Base-by-base conservation (phyloP, 1,140 invertebrate species). In the Drosophila truncata region DNA sequence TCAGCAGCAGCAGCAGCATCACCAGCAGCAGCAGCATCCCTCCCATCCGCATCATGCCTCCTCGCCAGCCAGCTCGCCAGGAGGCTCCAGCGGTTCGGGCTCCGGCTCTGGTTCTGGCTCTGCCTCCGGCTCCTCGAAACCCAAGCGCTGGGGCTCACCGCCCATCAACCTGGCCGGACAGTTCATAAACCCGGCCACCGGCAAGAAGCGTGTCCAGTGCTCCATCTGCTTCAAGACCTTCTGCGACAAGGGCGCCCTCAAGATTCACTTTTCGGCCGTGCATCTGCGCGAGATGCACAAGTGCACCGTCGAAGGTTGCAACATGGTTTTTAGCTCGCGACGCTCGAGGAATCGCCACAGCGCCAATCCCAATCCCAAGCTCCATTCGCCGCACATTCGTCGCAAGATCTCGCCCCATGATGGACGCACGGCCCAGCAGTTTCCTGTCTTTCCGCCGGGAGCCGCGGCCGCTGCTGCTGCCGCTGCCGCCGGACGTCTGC, bases 201-300 rank as follows among this genome's bases (percentile, higher is more conserved):
- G 97, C 18, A 99, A 99, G 94, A 99, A 99, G 92, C 95, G 99
- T 80, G 99, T 99, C 47, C 97, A 99, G 93, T 99, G 99, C 94
- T 98, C 98, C 92, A 98, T 99, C 50, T 99, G 99, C 93, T 95
- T 99, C 55, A 99, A 99, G 93, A 99, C 99, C 69, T 99, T 99
- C 94, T 99, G 99, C 95, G 99, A 99, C 94, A 99, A 99, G 94
- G 98, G 98, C 58, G 99, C 99, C 9, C 94, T 99, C 8, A 99
- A 99, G 94, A 99, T 99, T 35, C 99, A 99, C 92, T 99, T 99
- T 92, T 99, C 98, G 57, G 99, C 99, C 1, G 99, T 99, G 41
- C 97, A 98, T 90, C 85, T 96, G 54, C 93, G 95, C 8, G 96
- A 96, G 92, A 95, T 97, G 95, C 96, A 96, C 93, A 95, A 95